Base-by-base conservation (phyloP, 2,888 invertebrate genomes). In the Drosophila merina region DNA sequence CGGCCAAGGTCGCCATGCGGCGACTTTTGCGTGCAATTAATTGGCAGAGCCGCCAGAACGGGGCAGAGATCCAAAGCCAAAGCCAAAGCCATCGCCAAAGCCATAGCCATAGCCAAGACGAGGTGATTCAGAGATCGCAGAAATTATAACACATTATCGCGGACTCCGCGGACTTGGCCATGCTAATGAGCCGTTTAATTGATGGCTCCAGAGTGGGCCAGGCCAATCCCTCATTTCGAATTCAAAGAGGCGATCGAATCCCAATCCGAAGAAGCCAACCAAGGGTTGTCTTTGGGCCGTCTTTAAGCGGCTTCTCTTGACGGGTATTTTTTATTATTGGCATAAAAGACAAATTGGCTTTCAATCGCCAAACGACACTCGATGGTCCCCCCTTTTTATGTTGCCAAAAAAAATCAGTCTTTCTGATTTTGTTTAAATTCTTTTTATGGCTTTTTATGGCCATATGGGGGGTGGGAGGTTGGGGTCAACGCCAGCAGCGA, bases 281-380 rank as follows among this genome's bases (percentile, higher is more conserved):
- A 51, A 51, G 57, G 47, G 57, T 60, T 30, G 26, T 28, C 49
- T 20, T 20, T 20, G 20, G 7, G 0, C n/a, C 7, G 60, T 42
- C 60, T 62, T 62, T 62, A 1, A 40, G 42, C 60, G 60, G 62
- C 62, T 60, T 62, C 60, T 48, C 33, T 58, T 60, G 49, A 40
- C 67, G 36, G 28, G 14, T 6, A 8, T 12, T 30, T 30, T 12
- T 25, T 31, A 25, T 57, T 36, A 25, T 45, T 67, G 72, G 54
- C 49, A 20, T 77, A 58, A 59, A 42, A 38, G 51, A 49, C 60
- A 66, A 78, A 81, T 71, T 71, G 78, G 78, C 66, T 73, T 64
- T 72, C 4, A 57, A 48, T 42, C 28, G 28, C 5, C 25, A 30
- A 40, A 42, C 14, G 12, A 14, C 2, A 10, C 12, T n/a, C 38